Conservation (phyloP, 1,140 invertebrate species). For the Proales similis region DNA sequence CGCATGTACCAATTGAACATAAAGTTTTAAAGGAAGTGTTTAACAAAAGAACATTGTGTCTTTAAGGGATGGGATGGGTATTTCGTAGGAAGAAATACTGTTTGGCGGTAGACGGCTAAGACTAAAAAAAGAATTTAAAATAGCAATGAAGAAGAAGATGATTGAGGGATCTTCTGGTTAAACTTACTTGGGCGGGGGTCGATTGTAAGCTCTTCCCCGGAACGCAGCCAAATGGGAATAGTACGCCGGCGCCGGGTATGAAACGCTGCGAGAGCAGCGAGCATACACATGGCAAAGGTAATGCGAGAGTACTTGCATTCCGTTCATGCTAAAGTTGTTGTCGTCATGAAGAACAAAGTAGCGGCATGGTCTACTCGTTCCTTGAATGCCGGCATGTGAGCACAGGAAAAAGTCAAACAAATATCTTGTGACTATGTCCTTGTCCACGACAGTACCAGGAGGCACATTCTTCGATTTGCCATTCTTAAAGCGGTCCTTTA, state of each 20-base stretch:
- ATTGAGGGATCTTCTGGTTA: too few species aligned
- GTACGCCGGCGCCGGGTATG: constrained; percentile 85
- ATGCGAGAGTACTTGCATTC: constrained; percentile 60
- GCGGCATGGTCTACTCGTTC: constrained; percentile 34
- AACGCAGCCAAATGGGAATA: constrained; percentile 85
- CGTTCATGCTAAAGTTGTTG: constrained; percentile 24
- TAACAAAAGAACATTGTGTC: too few species aligned
- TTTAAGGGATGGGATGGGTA: too few species aligned
- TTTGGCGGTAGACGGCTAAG: too few species aligned
- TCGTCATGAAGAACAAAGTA: constrained; percentile 36
- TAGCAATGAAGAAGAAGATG: too few species aligned
- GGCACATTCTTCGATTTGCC: constrained; percentile 98
- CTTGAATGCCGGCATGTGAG: constrained; percentile 98
- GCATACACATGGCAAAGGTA: constrained; percentile 79
- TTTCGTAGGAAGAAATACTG: too few species aligned
- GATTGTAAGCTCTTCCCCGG: constrained; percentile 55
- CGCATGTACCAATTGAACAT: too few species aligned
- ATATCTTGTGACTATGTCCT: constrained; percentile 97
- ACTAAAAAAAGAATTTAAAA: too few species aligned
- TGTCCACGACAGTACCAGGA: constrained; percentile 95
- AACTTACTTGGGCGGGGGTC: too few species aligned
- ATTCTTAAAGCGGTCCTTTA: constrained; percentile 59
- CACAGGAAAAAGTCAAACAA: constrained; percentile 99
- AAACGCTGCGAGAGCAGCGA: constrained; percentile 75
- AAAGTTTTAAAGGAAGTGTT: too few species aligned